Evolutionary conservation across 1,140 invertebrate genomes (phyloP).

Genomic region (Drosophila ercepeae): DNA sequence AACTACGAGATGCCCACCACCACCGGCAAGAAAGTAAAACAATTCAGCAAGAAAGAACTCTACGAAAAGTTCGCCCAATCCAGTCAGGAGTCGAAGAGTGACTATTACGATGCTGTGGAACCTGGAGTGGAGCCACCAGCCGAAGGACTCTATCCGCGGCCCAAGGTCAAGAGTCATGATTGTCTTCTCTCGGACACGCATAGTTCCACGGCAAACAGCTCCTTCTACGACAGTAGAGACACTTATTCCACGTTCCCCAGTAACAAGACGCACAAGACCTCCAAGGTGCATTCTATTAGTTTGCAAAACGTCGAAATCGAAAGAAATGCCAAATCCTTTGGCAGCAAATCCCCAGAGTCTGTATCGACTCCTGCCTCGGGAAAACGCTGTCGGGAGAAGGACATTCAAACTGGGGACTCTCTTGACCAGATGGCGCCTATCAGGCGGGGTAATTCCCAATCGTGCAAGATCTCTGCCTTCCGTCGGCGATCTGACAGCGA

Average conservation of each 20-base stretch:
- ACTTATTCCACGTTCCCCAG: slow-evolving; percentile 87
- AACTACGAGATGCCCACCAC: slow-evolving; percentile 84
- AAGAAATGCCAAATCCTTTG: slow-evolving; percentile 85
- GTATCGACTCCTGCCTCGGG: slow-evolving; percentile 68
- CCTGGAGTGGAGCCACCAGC: slow-evolving; percentile 21
- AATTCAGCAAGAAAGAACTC: slow-evolving; percentile 75
- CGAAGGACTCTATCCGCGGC: slow-evolving; percentile 59
- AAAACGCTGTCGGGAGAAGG: slow-evolving; percentile 69
- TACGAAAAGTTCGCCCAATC: slow-evolving; percentile 85
- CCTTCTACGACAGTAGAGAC: slow-evolving; percentile 87
- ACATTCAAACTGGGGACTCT: slow-evolving; percentile 75
- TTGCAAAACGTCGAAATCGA: slow-evolving; percentile 88
- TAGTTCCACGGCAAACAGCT: slow-evolving; percentile 85
- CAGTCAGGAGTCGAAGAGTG: slow-evolving; percentile 87
- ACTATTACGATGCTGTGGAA: slow-evolving; percentile 86
- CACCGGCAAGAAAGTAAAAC: slow-evolving; percentile 78
- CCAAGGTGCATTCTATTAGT: slow-evolving; percentile 87
- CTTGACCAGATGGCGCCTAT: slow-evolving; percentile 72
- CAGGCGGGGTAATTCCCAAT: slow-evolving; percentile 72
- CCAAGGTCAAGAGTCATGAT: slow-evolving; percentile 85
- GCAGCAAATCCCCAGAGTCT: slow-evolving; percentile 74
- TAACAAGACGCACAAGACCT: slow-evolving; percentile 85
- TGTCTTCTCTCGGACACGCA: slow-evolving; percentile 85
- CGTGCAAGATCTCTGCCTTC: slow-evolving; percentile 76
- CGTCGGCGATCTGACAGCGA: slow-evolving; percentile 85